These are phyloP conservation scores for Drosophila kuntzei DNA, from an alignment of 2,888 invertebrate genomes.

Conservation along the genomic window DNA sequence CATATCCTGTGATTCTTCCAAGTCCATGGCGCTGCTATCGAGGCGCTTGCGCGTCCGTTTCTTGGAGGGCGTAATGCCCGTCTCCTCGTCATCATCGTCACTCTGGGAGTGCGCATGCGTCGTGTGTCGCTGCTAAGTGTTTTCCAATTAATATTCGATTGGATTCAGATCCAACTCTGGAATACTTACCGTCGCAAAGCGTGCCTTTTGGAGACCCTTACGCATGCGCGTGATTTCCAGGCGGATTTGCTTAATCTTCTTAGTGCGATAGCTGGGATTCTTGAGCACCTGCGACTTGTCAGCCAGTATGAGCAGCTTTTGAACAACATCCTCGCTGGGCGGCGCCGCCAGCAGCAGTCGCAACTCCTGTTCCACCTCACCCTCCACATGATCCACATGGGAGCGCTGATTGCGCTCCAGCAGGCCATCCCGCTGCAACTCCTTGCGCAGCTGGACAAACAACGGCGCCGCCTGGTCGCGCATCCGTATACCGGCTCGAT, in stretches of 20 bases:
- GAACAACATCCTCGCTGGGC: conserved; percentile 82
- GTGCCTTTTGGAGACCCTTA: conserved; percentile 83
- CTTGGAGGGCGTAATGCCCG: conserved; percentile 52
- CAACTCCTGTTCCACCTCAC: conserved; percentile 87
- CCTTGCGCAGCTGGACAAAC: conserved; percentile 92
- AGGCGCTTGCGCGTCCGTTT: conserved; percentile 65
- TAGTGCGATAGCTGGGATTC: conserved; percentile 87
- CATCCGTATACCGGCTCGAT: conserved; percentile 95
- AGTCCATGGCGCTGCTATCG: conserved; percentile 61
- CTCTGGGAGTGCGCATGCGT: conserved; percentile 75
- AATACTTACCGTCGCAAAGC: conserved; percentile 77
- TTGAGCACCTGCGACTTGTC: conserved; percentile 88
- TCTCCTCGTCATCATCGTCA: conserved; percentile 81
- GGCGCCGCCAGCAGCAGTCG: conserved; percentile 84
- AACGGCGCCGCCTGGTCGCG: conserved; percentile 94
- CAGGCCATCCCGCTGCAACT: conserved; percentile 86
- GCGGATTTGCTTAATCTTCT: conserved; percentile 87
- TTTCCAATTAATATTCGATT: not conserved
- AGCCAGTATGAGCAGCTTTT: conserved; percentile 87
- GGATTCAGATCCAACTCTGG: not conserved
- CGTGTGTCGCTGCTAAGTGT: conserved; percentile 55
- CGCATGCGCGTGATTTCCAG: conserved; percentile 87
- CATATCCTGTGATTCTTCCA: conserved; percentile 60
- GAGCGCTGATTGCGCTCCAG: conserved; percentile 84
- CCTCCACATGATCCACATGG: conserved; percentile 86